These are phyloP conservation scores for Illadopsis cleaveri DNA, from an alignment of 2,113 vertebrate genomes.

Conservation along the genomic window DNA sequence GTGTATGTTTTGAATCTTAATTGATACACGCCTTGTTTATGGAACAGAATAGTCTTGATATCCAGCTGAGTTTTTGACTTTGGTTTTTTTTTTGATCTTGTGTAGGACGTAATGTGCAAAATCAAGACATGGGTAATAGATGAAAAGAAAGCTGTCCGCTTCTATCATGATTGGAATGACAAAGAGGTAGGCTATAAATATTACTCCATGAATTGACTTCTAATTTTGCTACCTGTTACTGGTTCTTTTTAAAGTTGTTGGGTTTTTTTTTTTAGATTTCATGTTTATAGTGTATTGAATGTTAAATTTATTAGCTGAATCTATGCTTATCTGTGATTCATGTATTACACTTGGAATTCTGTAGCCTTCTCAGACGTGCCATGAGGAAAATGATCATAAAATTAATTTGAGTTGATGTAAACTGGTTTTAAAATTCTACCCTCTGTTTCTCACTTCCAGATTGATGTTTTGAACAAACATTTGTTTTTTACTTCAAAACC, in stretches of 20 bases:
- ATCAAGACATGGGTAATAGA: constrained; percentile 94
- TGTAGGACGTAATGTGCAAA: constrained; percentile 96
- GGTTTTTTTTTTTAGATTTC: background rate
- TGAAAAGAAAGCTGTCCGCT: constrained; percentile 92
- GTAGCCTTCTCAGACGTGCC: background rate
- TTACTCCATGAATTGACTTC: background rate
- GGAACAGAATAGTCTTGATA: constrained; percentile 77
- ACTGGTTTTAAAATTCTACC: constrained; percentile 13
- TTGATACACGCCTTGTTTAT: constrained; percentile 77
- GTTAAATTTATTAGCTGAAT: background rate
- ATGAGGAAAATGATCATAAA: background rate
- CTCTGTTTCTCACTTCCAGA: constrained; percentile 74
- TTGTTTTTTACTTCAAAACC: constrained; percentile 98
- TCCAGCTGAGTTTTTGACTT: constrained; percentile 85
- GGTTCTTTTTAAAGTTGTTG: background rate
- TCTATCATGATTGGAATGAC: constrained; percentile 92
- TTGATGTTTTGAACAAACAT: constrained; percentile 97
- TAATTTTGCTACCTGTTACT: constrained; percentile 49
- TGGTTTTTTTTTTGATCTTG: constrained; percentile 77
- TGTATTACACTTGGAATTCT: background rate
- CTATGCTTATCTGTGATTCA: background rate
- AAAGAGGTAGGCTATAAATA: constrained; percentile 86
- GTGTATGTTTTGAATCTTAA: constrained; percentile 75
- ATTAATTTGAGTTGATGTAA: background rate
- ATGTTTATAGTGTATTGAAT: background rate